Base-by-base conservation (phyloP, 2,797 vertebrate species). In the Molossus molossus region DNA sequence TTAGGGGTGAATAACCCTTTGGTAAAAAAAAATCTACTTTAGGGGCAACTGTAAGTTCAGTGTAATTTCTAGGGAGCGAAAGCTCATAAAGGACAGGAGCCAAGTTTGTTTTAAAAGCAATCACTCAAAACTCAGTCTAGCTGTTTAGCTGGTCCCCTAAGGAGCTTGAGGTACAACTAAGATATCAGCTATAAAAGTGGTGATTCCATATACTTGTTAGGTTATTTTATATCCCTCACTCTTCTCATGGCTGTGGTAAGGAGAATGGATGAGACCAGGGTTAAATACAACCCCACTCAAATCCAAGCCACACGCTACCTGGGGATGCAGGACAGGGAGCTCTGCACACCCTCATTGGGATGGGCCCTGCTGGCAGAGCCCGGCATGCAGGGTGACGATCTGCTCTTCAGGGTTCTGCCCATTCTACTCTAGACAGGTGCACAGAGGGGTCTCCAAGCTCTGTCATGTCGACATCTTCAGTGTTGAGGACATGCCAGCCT, bases 371-470 rank as follows among this genome's bases (percentile, higher is more conserved):
- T 0, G 15, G 76, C 11, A 0, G 5, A 86, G 95, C 93, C 93
- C 27, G 23, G 37, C 69, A 7, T 10, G 33, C 50, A 62, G n/a
- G 79, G n/a, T 3, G 1, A 45, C 64, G n/a, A 23, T 23, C 40
- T 12, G 13, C 18, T 75, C 33, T 53, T 92, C 83, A 98, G 94
- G 86, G 50, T 53, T 96, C 96, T 9, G 98, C 85, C 0, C 65
- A 97, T 55, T 99, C 98, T 0, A 99, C 98, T 72, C 99, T 99
- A 0, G 99, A 99, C 97, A 99, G 99, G 97, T 99, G 99, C 99
- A 99, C 99, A 98, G 99, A 99, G 88, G 99, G 99, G 58, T 99
- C 99, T 75, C 99, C 99, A 75, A 99, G 98, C 88, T 99, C 99
- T 0, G 98, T 97, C 50, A 99, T 98, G 12, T 99, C 99, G 0